phyloP scores from a whole-genome alignment of 2,888 invertebrate species.

The Chloroclystis v-ata region DNA sequence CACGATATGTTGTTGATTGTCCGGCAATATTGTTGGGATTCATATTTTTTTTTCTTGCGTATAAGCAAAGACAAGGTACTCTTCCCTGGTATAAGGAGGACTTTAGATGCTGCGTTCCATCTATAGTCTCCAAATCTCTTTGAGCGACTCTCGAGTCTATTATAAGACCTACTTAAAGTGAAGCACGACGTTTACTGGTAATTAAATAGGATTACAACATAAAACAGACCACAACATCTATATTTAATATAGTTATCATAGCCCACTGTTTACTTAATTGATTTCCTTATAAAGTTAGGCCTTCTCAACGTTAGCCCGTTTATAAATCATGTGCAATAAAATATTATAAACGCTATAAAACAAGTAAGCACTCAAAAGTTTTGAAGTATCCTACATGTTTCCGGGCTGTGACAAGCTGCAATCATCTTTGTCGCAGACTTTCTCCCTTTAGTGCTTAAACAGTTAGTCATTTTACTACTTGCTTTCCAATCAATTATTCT shows the following conservation, averaged over 20 bases:
- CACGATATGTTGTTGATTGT: no score
- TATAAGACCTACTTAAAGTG: no score
- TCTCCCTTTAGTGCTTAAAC: constrained; percentile 17
- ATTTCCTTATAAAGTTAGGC: background rate
- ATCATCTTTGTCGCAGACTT: constrained; percentile 15
- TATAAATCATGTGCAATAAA: background rate
- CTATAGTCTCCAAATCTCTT: no score
- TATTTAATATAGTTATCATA: no score
- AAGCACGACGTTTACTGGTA: no score
- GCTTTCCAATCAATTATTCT: constrained; percentile 43
- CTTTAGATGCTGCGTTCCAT: no score
- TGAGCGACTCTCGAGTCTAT: no score
- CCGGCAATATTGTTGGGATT: no score
- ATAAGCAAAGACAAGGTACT: no score
- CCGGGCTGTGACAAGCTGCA: background rate
- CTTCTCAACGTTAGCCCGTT: background rate
- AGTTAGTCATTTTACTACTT: constrained; percentile 41
- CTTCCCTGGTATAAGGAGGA: no score
- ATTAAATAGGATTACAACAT: background rate
- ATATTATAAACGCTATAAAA: background rate
- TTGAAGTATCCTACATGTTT: constrained; percentile 2
- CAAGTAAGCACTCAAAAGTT: background rate
- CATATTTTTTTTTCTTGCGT: no score
- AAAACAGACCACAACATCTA: no score
- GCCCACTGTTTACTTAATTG: background rate